Conservation (phyloP, 2,888 invertebrate species). For the Teleiodes luculella region DNA sequence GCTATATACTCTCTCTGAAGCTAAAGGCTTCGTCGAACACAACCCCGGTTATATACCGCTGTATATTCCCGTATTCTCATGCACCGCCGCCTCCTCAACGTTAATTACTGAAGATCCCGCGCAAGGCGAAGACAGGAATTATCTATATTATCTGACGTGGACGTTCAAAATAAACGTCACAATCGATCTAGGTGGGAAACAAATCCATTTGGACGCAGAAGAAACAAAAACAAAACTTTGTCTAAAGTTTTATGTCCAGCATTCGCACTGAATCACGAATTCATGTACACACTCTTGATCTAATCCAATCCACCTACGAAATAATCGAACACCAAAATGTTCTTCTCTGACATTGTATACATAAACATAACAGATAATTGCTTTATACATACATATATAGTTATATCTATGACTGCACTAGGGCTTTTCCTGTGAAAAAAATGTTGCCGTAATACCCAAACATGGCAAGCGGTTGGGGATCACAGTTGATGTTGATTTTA, state of each 20-base stretch:
- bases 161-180: conserved; percentile 13
- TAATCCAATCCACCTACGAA: not conserved
- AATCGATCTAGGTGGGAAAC: conserved; percentile 10
- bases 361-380: no score
- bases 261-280: not conserved
- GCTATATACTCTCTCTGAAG: conserved; percentile 51
- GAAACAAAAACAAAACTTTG: conserved; percentile 10
- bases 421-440: no score
- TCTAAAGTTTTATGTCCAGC: not conserved
- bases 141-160: conserved; percentile 27
- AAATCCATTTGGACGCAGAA: not conserved
- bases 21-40: conserved; percentile 49
- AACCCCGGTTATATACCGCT: conserved; percentile 27
- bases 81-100: conserved; percentile 44
- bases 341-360: no score
- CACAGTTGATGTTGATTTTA: no score
- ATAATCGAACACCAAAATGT: no score
- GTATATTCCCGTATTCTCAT: conserved; percentile 17
- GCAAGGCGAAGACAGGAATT: conserved; percentile 34
- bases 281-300: not conserved
- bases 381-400: no score
- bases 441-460: no score
- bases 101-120: conserved; percentile 55
- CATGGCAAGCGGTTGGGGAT: no score
- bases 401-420: no score